A percentile compares a stretch with the other conserved stretches of the same genome.
Evolutionary conservation across 2,797 vertebrate species (phyloP).

Genomic region (Heteromormyrus szaboi): DNA sequence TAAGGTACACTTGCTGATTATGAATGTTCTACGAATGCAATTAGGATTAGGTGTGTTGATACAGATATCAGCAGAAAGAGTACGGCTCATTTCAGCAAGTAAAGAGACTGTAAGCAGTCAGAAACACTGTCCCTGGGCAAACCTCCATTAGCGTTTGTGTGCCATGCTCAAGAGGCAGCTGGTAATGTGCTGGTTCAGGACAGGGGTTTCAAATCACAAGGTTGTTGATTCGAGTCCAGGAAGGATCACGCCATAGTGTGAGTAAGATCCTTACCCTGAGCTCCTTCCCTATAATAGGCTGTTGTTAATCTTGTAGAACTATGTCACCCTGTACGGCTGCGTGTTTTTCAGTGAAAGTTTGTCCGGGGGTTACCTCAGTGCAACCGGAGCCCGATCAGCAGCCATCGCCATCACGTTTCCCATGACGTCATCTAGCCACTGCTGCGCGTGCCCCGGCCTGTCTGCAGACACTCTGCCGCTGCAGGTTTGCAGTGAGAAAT

Average conservation of each 20-base stretch:
- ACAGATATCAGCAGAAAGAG: background rate
- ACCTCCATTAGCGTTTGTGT: background rate
- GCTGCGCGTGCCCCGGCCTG: background rate
- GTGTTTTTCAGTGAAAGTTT: background rate
- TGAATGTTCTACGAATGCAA: background rate
- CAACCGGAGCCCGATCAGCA: background rate
- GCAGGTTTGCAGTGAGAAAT: background rate
- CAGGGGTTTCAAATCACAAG: background rate
- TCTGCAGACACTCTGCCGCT: background rate
- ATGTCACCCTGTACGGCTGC: background rate
- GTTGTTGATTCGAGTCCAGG: background rate
- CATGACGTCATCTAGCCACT: background rate
- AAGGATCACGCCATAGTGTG: background rate
- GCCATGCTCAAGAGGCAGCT: background rate
- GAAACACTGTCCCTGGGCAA: background rate
- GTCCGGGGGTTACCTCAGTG: background rate
- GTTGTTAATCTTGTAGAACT: background rate
- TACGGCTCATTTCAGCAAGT: background rate
- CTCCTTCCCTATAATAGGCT: background rate
- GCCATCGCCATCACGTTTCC: background rate
- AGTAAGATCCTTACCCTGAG: background rate
- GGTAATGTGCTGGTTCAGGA: background rate
- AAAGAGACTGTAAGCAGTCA: background rate
- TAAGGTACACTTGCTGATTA: background rate
- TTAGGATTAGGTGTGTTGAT: background rate